Conservation (phyloP, 2,888 invertebrate genomes). For the Mythimna vitellina region DNA sequence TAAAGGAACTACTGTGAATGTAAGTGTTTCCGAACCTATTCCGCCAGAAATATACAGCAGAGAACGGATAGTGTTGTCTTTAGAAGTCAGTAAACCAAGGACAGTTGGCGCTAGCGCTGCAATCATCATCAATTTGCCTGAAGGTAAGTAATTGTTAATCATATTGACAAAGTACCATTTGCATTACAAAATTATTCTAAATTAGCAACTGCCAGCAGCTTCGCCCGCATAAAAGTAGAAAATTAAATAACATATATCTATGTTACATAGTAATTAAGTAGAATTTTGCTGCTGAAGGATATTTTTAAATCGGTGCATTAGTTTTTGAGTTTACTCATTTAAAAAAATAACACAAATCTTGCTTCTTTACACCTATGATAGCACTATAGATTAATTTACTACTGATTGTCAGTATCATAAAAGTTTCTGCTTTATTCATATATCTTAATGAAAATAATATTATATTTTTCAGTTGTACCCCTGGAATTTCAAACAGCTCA, state of each 20-base stretch:
- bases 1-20: slow-evolving; percentile 60
- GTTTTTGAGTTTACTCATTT: too few relatives aligned
- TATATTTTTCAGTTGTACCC: slow-evolving; percentile 69
- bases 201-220: too few relatives aligned
- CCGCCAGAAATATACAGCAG: slow-evolving; percentile 71
- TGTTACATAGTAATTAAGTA: too few relatives aligned
- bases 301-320: too few relatives aligned
- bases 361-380: too few relatives aligned
- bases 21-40: slow-evolving; percentile 65
- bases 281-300: too few relatives aligned
- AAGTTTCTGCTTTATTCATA: slow-evolving; percentile 3
- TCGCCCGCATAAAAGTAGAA: too few relatives aligned
- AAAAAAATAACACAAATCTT: too few relatives aligned
- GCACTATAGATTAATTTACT: background rate
- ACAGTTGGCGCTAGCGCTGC: slow-evolving; percentile 80
- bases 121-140: slow-evolving; percentile 76
- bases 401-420: background rate
- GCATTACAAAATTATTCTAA: background rate
- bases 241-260: too few relatives aligned
- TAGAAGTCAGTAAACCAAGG: slow-evolving; percentile 75
- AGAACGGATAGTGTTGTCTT: slow-evolving; percentile 70
- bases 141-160: slow-evolving; percentile 69
- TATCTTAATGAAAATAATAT: background rate
- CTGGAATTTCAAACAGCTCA: slow-evolving; percentile 74
- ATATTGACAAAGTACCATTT: background rate